Evolutionary conservation across 37 sponge, comb jelly and placozoan species (phyloP).

Genomic region (Cladorhizidae sp.): DNA sequence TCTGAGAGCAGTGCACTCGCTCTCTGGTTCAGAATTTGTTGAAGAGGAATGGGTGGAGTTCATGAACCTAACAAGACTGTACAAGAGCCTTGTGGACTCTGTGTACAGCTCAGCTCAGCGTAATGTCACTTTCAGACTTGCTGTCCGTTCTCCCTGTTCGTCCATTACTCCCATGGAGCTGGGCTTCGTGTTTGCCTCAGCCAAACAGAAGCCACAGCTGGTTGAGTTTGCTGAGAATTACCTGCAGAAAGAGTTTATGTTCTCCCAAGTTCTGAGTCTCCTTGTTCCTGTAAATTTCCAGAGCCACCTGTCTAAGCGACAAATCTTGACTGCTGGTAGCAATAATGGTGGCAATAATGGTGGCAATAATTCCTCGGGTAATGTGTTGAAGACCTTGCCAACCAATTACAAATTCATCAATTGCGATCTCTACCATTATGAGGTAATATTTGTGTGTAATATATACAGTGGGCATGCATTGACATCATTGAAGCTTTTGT

Average conservation of each 20-base stretch:
- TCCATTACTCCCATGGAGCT: slow-evolving; percentile 2
- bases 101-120: not conserved
- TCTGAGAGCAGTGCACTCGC: not conserved
- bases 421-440: not conserved
- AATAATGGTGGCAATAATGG: too few species aligned
- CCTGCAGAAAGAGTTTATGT: not conserved
- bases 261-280: not conserved
- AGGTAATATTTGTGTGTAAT: not conserved
- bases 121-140: not conserved
- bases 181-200: not conserved
- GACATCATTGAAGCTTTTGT: too few species aligned
- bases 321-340: too few species aligned
- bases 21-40: not conserved
- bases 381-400: too few species aligned
- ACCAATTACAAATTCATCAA: too few species aligned
- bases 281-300: not conserved
- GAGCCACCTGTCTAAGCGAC: too few species aligned
- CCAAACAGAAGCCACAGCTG: slow-evolving; percentile 1
- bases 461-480: too few species aligned
- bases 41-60: slow-evolving; percentile 16
- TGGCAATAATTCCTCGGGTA: too few species aligned
- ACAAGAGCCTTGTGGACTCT: not conserved
- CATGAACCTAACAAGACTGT: slow-evolving; percentile 10
- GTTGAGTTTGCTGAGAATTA: slow-evolving; percentile 8
- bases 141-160: slow-evolving; percentile 9